Conservation (phyloP, 2,888 invertebrate species). For the Blera fallax region DNA sequence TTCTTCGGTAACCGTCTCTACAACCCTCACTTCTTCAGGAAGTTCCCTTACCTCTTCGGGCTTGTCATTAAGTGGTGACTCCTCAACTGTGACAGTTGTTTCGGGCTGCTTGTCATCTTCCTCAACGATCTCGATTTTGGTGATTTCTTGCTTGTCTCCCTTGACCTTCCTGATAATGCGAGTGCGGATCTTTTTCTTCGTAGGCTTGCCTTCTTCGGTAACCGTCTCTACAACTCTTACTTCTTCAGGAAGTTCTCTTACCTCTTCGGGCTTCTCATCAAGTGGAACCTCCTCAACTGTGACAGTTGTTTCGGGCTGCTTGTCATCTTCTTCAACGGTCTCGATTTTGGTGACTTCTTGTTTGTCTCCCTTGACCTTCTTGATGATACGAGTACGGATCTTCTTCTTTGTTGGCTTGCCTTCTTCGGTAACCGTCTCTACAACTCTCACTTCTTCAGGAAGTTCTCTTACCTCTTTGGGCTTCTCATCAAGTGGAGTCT, state of each 20-base stretch:
- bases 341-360: conserved; percentile 55
- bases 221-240: conserved; percentile 29
- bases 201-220: conserved; percentile 45
- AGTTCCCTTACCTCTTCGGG: conserved; percentile 56
- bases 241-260: conserved; percentile 37
- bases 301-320: conserved; percentile 46
- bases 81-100: conserved; percentile 77
- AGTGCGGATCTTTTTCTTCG: conserved; percentile 41
- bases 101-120: conserved; percentile 78
- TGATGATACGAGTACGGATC: conserved; percentile 45
- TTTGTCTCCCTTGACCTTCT: conserved; percentile 43
- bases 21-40: conserved; percentile 71
- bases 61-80: conserved; percentile 71
- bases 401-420: conserved; percentile 45
- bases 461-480: conserved; percentile 41
- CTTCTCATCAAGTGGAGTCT: conserved; percentile 72
- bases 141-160: conserved; percentile 77
- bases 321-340: conserved; percentile 53
- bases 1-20: conserved; percentile 74
- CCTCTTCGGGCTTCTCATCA: conserved; percentile 27
- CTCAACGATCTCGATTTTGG: conserved; percentile 78
- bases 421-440: conserved; percentile 21
- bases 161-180: conserved; percentile 51
- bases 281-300: conserved; percentile 43
- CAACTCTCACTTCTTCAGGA: conserved; percentile 36